Evolutionary conservation across 1,140 invertebrate genomes (phyloP).

Genomic region (Pararge aegeria): DNA sequence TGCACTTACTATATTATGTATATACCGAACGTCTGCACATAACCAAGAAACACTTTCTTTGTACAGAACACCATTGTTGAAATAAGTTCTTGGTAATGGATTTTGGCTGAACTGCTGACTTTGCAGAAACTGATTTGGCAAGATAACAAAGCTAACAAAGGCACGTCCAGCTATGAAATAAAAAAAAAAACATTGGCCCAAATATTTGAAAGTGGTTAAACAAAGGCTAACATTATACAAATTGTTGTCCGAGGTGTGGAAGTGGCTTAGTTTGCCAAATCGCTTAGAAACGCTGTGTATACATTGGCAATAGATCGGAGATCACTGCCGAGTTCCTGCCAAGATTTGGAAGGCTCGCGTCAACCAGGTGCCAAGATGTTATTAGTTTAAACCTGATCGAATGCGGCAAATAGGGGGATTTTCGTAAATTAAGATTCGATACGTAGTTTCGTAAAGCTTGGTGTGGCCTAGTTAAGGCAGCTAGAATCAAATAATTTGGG

Average conservation of each 20-base stretch:
- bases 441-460: too few species aligned
- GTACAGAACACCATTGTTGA: too few species aligned
- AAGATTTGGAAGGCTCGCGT: conserved; percentile 23
- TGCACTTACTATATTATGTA: too few species aligned
- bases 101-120: too few species aligned
- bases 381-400: conserved; percentile 20
- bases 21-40: too few species aligned
- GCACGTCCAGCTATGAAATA: too few species aligned
- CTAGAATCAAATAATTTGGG: too few species aligned
- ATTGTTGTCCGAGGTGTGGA: not conserved
- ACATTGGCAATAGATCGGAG: conserved; percentile 3
- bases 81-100: too few species aligned
- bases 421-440: conserved; percentile 10
- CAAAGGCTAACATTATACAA: conserved; percentile 1
- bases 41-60: too few species aligned
- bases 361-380: conserved; percentile 29
- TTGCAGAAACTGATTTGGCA: too few species aligned
- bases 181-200: not conserved
- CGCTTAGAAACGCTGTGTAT: not conserved
- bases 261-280: not conserved
- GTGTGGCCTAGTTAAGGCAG: too few species aligned
- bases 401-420: conserved; percentile 9
- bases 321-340: conserved; percentile 23
- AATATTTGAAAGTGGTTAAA: not conserved
- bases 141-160: too few species aligned